A percentile compares a stretch with the other conserved stretches of the same genome.
These are phyloP conservation scores for Molanna angustata DNA, from an alignment of 2,888 invertebrate species.

Conservation along the genomic window DNA sequence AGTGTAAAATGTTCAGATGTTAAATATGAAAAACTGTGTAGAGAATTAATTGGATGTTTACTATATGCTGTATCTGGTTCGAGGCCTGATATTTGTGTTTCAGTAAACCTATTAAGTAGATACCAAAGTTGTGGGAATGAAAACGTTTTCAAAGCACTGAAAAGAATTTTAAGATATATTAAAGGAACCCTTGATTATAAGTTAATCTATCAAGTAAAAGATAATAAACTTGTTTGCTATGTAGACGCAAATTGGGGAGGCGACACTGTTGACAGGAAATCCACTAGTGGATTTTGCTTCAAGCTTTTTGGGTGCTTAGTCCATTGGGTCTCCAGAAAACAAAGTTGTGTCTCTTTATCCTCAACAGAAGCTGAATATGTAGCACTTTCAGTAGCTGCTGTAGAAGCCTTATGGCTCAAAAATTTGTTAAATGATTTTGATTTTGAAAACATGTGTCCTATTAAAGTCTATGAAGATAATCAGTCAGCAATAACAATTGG, in stretches of 20 bases:
- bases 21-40: neutral
- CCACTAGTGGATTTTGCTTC: neutral
- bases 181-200: neutral
- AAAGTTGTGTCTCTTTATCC: neutral
- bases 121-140: neutral
- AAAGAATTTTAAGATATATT: neutral
- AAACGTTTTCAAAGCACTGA: neutral
- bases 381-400: neutral
- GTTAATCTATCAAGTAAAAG: neutral
- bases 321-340: neutral
- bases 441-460: neutral
- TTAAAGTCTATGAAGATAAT: neutral
- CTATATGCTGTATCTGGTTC: neutral
- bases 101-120: neutral
- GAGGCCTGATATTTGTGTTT: neutral
- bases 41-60: neutral
- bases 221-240: neutral
- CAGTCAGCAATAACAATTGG: neutral
- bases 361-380: neutral
- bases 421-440: neutral
- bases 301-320: neutral
- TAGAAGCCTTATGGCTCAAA: neutral
- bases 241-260: neutral
- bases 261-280: neutral
- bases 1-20: neutral